These are phyloP conservation scores for Rissa tridactyla DNA, from an alignment of 2,113 vertebrate genomes.

Conservation along the genomic window DNA sequence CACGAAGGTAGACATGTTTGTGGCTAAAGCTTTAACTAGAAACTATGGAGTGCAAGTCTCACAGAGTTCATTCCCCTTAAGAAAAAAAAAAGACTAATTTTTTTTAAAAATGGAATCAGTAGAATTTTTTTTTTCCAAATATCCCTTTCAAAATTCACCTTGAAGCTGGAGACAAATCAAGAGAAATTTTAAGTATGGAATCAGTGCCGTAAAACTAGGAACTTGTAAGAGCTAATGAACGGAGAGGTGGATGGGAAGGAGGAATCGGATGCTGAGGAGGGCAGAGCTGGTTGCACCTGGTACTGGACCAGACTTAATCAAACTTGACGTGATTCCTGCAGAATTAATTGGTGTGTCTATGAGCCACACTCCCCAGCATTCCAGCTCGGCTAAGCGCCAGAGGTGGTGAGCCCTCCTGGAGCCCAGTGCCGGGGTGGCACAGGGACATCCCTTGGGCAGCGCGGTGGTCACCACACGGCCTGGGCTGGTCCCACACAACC, in stretches of 20 bases:
- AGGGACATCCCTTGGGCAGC: no score
- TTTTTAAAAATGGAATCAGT: neutral
- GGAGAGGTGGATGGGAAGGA: neutral
- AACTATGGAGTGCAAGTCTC: neutral
- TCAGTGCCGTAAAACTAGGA: neutral
- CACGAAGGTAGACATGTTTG: rapidly evolving
- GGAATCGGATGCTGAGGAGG: neutral
- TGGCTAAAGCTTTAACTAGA: neutral
- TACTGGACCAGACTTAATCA: neutral
- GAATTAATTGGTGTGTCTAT: rapidly evolving
- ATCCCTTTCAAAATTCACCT: neutral
- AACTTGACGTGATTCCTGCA: neutral
- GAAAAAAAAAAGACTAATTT: neutral
- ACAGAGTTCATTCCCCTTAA: neutral
- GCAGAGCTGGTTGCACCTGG: neutral
- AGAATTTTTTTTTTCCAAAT: neutral
- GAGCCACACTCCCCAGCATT: no score
- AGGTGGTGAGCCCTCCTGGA: neutral
- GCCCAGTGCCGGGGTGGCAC: neutral
- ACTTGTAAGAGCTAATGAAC: neutral
- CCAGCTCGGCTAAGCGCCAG: neutral
- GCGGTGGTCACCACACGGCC: neutral
- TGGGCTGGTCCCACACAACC: neutral
- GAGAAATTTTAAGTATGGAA: neutral
- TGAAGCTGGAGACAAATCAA: neutral